phyloP scores from a whole-genome alignment of 2,797 vertebrate genomes.

The Artibeus lituratus region DNA sequence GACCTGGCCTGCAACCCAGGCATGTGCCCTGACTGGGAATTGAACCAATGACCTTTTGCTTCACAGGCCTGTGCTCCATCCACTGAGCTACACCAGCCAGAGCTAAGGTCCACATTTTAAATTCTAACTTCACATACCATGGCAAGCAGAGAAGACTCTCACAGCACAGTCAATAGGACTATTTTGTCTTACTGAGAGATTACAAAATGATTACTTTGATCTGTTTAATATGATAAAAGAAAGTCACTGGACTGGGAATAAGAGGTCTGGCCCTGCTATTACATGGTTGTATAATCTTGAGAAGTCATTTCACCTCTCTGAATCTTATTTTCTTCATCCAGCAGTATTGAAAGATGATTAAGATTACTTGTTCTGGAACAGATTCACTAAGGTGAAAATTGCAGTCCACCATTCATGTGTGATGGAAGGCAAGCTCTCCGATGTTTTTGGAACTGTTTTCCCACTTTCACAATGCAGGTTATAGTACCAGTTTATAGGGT shows the following conservation, averaged over 20 bases:
- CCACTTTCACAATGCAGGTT: neutral
- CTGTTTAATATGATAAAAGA: neutral
- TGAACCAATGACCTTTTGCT: too few species aligned
- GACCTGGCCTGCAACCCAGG: too few species aligned
- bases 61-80: too few species aligned
- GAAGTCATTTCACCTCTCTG: neutral
- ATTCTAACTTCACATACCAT: neutral
- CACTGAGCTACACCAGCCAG: too few species aligned
- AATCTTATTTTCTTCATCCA: neutral
- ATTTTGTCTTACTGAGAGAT: neutral
- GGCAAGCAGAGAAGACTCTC: neutral
- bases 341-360: neutral
- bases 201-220: neutral
- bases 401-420: neutral
- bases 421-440: neutral
- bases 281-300: neutral
- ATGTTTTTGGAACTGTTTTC: neutral
- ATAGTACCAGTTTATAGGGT: neutral
- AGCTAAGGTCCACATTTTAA: neutral
- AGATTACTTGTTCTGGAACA: neutral
- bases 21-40: too few species aligned
- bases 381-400: conserved; percentile 8
- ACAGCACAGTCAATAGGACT: neutral
- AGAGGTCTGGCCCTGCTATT: neutral
- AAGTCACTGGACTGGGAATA: neutral